These are phyloP conservation scores for Octodonta nipae DNA, from an alignment of 2,888 invertebrate species.

Conservation along the genomic window DNA sequence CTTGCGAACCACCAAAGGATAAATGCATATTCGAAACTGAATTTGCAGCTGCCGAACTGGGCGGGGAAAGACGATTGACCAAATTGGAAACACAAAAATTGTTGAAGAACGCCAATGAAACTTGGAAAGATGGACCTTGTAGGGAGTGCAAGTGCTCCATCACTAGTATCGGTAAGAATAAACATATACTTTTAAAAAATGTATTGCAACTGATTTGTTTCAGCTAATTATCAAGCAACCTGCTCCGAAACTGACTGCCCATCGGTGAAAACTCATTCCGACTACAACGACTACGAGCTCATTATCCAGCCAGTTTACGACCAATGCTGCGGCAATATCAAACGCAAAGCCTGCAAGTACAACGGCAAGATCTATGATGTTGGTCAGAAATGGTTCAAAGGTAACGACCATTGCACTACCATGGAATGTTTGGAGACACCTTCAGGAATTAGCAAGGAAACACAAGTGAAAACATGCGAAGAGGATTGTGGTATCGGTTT, in stretches of 20 bases:
- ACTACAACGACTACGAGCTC: slow-evolving; percentile 43
- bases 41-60: slow-evolving; percentile 41
- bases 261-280: slow-evolving; percentile 30
- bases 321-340: slow-evolving; percentile 50
- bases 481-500: slow-evolving; percentile 42
- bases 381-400: slow-evolving; percentile 45
- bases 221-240: slow-evolving; percentile 26
- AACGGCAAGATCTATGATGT: slow-evolving; percentile 34
- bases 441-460: slow-evolving; percentile 38
- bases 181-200: not conserved
- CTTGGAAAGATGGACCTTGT: slow-evolving; percentile 61
- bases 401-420: slow-evolving; percentile 42
- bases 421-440: slow-evolving; percentile 39
- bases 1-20: slow-evolving; percentile 52
- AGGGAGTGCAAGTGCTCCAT: slow-evolving; percentile 46
- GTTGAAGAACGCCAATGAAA: slow-evolving; percentile 44
- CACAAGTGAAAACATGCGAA: slow-evolving; percentile 43
- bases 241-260: slow-evolving; percentile 46
- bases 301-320: slow-evolving; percentile 41
- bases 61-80: slow-evolving; percentile 39
- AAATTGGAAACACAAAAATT: slow-evolving; percentile 37
- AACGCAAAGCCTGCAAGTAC: slow-evolving; percentile 45
- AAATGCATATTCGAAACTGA: slow-evolving; percentile 49
- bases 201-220: too few species aligned
- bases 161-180: slow-evolving; percentile 18